phyloP scores from a whole-genome alignment of 2,888 invertebrate species.

The Theretra japonica region DNA sequence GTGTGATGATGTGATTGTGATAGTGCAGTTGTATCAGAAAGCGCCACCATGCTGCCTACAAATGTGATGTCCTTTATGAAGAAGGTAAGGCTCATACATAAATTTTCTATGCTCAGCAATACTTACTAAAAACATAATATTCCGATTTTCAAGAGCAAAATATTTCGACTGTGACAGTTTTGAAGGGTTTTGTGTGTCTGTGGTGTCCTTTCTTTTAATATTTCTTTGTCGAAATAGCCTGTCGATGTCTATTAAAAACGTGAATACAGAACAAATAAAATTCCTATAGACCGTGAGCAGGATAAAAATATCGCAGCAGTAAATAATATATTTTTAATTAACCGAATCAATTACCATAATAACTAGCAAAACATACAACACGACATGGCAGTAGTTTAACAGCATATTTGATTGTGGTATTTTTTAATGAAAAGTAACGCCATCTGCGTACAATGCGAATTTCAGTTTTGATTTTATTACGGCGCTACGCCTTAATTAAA shows the following conservation, averaged over 20 bases:
- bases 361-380: not conserved
- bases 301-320: no score
- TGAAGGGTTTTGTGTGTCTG: no score
- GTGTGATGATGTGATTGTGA: slow-evolving; percentile 58
- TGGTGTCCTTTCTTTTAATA: no score
- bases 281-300: no score
- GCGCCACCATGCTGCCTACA: slow-evolving; percentile 92
- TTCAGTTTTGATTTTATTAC: slow-evolving; percentile 62
- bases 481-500: slow-evolving; percentile 60
- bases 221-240: no score
- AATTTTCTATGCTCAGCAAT: not conserved
- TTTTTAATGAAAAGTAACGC: not conserved
- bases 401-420: not conserved
- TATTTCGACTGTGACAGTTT: no score
- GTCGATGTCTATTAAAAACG: no score
- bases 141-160: not conserved
- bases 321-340: not conserved
- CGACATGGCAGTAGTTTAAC: not conserved
- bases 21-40: slow-evolving; percentile 54
- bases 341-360: not conserved
- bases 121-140: not conserved
- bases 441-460: slow-evolving; percentile 46
- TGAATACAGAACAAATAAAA: no score
- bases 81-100: slow-evolving; percentile 86
- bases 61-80: slow-evolving; percentile 97